Percentiles rank a stretch among this genome's conserved stretches.
Evolutionary conservation across 2,888 invertebrate species (phyloP).

Genomic region (Drosophila mimetica): DNA sequence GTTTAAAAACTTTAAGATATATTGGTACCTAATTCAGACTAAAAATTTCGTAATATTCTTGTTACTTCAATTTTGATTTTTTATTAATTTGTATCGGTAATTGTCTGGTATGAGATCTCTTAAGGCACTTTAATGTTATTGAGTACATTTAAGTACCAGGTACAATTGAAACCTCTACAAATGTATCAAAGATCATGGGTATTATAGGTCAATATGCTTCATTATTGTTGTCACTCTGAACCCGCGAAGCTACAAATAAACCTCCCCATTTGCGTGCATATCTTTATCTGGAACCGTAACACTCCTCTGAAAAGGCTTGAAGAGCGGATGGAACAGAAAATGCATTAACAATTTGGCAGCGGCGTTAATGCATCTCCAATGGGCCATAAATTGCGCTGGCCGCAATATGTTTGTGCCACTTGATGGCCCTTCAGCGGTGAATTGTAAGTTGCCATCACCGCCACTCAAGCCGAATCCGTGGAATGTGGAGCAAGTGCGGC

Average conservation of each 20-base stretch:
- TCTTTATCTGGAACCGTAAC: constrained; percentile 11
- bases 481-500: constrained; percentile 47
- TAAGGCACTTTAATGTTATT: too few relatives aligned
- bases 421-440: constrained; percentile 71
- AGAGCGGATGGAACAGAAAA: constrained; percentile 32
- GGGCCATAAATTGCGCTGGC: constrained; percentile 67
- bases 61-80: too few relatives aligned
- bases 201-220: not conserved
- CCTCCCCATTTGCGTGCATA: not conserved
- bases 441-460: constrained; percentile 23
- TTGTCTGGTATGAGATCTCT: too few relatives aligned
- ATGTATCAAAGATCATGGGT: too few relatives aligned
- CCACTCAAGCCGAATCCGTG: constrained; percentile 7
- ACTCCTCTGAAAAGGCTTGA: constrained; percentile 35
- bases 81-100: too few relatives aligned
- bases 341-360: constrained; percentile 73
- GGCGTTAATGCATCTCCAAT: constrained; percentile 75
- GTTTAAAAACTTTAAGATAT: too few relatives aligned
- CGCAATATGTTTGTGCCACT: constrained; percentile 58
- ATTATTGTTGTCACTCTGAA: constrained; percentile 38
- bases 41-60: too few relatives aligned
- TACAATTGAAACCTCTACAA: too few relatives aligned
- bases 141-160: too few relatives aligned
- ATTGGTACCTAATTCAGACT: too few relatives aligned
- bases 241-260: constrained; percentile 2